Evolutionary conservation across 2,888 invertebrate species (phyloP).

Genomic region (Pristionchus mayeri): DNA sequence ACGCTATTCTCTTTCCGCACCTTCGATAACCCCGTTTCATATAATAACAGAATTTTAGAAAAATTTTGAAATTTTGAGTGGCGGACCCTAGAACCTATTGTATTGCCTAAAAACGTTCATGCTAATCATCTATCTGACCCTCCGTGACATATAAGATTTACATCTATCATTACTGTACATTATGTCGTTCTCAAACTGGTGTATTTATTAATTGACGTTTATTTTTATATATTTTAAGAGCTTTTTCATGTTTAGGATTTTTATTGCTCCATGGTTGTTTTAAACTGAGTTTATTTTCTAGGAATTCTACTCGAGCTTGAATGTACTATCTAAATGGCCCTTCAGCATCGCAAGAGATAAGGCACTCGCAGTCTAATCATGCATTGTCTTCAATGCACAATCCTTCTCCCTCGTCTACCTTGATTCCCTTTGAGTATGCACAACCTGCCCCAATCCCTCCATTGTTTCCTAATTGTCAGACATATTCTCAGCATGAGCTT

Average conservation of each 20-base stretch:
- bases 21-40: no score
- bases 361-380: no score
- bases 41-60: neutral
- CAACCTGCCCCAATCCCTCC: neutral
- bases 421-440: neutral
- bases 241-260: neutral
- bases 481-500: neutral
- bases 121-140: no score
- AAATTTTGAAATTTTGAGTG: neutral
- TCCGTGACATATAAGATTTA: neutral
- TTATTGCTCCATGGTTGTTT: neutral
- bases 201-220: neutral
- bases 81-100: no score
- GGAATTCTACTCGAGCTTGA: neutral
- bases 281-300: neutral
- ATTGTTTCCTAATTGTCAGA: neutral
- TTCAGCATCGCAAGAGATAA: neutral
- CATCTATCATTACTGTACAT: neutral
- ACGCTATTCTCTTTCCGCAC: no score
- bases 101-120: no score
- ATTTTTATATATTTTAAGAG: neutral
- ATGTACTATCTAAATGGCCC: neutral
- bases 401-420: constrained; percentile 85
- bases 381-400: neutral
- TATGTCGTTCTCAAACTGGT: neutral